phyloP scores from a whole-genome alignment of 2,113 vertebrate species.

The Craseonycteris thonglongyai region DNA sequence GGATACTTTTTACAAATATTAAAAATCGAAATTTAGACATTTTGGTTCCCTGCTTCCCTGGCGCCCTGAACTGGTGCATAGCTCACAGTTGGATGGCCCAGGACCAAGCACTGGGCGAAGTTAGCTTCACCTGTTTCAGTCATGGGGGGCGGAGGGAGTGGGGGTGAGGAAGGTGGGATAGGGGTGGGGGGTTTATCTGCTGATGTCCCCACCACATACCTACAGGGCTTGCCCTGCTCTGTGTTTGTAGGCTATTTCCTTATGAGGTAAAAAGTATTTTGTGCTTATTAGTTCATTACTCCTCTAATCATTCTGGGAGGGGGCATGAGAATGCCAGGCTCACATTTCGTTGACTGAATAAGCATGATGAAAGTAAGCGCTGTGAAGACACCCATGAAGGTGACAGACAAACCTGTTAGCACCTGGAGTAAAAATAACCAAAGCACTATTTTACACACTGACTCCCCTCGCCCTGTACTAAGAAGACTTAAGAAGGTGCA shows the following conservation, averaged over 20 bases:
- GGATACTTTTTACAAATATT: not conserved
- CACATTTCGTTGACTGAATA: not conserved
- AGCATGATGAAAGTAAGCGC: not conserved
- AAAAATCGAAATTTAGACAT: not conserved
- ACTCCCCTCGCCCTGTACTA: not conserved
- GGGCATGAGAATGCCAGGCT: not conserved
- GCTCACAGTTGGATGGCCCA: no score
- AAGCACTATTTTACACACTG: not conserved
- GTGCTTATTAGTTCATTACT: not conserved
- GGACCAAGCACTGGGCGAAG: not conserved
- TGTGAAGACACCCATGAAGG: not conserved
- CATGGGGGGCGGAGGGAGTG: rapidly evolving
- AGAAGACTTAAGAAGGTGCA: not conserved
- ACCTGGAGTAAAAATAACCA: not conserved
- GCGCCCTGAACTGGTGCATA: not conserved
- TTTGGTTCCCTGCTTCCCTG: not conserved
- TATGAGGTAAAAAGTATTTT: not conserved
- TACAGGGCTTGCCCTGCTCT: rapidly evolving
- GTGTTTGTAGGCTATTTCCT: not conserved
- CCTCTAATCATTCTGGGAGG: not conserved
- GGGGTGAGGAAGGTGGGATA: no score
- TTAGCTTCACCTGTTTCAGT: not conserved
- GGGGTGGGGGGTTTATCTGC: not conserved
- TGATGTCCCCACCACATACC: rapidly evolving
- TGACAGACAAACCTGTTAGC: not conserved